Evolutionary conservation across 2,888 invertebrate species (phyloP), one percentile per base, ranked within the genome.

Genomic region (Monopis laevigella): DNA sequence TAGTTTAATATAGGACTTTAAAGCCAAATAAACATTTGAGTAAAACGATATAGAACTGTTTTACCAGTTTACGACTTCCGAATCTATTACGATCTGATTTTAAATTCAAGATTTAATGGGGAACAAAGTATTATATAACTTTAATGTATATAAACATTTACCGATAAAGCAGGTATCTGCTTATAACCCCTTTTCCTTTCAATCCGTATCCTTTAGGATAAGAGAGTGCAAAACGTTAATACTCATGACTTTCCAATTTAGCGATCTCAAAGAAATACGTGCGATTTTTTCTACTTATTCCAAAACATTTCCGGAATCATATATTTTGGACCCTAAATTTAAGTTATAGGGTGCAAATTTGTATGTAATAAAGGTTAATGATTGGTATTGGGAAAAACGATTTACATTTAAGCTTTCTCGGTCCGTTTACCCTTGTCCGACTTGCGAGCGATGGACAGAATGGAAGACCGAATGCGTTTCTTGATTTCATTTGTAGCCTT

Each of bases 361-460:
- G n/a, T n/a, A n/a, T n/a, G 17, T 32, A 14, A 7, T 32, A 32
- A 32, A 32, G n/a, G 14, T 13, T n/a, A n/a, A n/a, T 32, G 32
- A 3, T 11, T 8, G 32, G 28, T 28, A 13, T 7, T n/a, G n/a
- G 17, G 32, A 17, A 32, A 32, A 32, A 32, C 32, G 17, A 32
- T 32, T 32, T 32, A 32, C 32, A 32, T 32, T 32, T 32, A 32
- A 17, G 32, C 32, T 32, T 32, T 32, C 32, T 8, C 16, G 32
- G 11, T 14, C 17, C 32, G 32, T 32, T 32, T 8, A 32, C 17
- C 32, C 32, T 32, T 17, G 32, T 32, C 16, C 17, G 8, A 29
- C 17, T 30, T 3, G 14, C 28, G n/a, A 4, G 17, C 32, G 32
- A 14, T 32, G 16, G 17, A 17, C 32, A n/a, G n/a, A n/a, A n/a